phyloP scores from a whole-genome alignment of 2,113 vertebrate genomes.

The Thamnophis sirtalis region DNA sequence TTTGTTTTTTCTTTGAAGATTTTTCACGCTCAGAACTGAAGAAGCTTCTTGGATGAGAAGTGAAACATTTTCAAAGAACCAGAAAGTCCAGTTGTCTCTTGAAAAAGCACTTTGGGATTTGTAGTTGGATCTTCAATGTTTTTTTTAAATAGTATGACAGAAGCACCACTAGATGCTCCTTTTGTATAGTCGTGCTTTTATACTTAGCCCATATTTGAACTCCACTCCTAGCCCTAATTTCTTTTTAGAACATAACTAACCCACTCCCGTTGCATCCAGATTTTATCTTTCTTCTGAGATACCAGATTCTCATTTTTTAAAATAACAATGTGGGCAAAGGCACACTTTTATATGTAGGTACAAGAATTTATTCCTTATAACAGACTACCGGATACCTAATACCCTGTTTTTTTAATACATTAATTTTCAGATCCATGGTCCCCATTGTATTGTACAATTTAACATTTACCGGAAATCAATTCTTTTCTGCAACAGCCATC shows the following conservation, averaged over 20 bases:
- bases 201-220: not conserved
- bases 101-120: too few species aligned
- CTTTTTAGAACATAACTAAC: not conserved
- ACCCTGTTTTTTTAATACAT: not conserved
- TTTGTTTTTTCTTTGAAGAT: too few species aligned
- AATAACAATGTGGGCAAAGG: not conserved
- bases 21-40: too few species aligned
- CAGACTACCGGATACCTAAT: not conserved
- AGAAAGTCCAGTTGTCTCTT: too few species aligned
- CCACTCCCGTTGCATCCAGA: not conserved
- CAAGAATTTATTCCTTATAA: not conserved
- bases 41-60: too few species aligned
- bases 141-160: not conserved
- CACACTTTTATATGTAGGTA: not conserved
- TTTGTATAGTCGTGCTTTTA: not conserved
- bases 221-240: not conserved
- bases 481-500: not conserved
- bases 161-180: not conserved
- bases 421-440: not conserved
- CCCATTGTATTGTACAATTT: not conserved
- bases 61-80: too few species aligned
- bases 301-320: not conserved
- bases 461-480: not conserved
- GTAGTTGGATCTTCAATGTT: not conserved
- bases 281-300: not conserved